Percentiles rank a stretch among this genome's conserved stretches.
These are phyloP conservation scores for Tragelaphus scriptus DNA, from an alignment of 2,113 vertebrate genomes.

Conservation along the genomic window DNA sequence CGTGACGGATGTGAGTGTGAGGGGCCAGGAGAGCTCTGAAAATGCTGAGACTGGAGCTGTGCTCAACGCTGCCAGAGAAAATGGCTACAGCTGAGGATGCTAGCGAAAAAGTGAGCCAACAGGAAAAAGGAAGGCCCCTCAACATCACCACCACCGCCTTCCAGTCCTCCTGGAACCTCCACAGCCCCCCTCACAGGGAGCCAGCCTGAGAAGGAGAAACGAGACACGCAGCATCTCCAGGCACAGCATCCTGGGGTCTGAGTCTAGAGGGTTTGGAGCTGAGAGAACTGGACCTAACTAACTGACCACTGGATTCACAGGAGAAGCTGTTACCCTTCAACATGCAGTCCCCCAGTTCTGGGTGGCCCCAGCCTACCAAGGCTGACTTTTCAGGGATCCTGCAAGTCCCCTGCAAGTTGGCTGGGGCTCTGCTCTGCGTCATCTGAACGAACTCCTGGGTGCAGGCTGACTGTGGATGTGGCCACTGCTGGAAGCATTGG, in stretches of 20 bases:
- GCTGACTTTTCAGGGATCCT: neutral
- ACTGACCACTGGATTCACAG: neutral
- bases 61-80: neutral
- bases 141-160: neutral
- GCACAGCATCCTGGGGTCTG: neutral
- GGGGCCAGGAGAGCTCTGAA: neutral
- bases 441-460: no score
- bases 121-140: neutral
- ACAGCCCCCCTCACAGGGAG: neutral
- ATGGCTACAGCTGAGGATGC: neutral
- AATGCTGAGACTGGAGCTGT: neutral
- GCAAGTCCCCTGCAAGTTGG: neutral
- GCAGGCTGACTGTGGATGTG: neutral
- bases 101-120: neutral
- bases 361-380: neutral
- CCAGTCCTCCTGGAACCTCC: neutral
- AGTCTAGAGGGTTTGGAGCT: neutral
- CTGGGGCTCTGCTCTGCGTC: neutral
- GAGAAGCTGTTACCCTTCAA: neutral
- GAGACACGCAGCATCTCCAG: neutral
- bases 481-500: neutral
- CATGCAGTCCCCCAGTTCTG: neutral
- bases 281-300: neutral
- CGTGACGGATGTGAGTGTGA: neutral
- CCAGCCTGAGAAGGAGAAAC: neutral